Percentiles rank a stretch among this genome's conserved stretches.
phyloP scores from a whole-genome alignment of 2,113 vertebrate species.

The Tautogolabrus adspersus region DNA sequence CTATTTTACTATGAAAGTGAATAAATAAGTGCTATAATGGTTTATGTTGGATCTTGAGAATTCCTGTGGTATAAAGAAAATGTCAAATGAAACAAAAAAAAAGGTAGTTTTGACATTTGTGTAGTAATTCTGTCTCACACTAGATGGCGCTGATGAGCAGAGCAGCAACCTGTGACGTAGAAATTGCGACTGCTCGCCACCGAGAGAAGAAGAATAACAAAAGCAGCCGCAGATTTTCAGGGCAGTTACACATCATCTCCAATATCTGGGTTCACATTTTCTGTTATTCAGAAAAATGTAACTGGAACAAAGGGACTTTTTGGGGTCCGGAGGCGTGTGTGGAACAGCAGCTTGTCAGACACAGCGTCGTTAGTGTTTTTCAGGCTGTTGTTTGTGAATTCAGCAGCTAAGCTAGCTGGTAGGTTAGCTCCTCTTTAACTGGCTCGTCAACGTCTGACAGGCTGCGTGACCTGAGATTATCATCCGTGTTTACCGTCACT shows the following conservation, averaged over 20 bases:
- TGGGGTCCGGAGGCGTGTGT: neutral
- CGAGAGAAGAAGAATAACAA: constrained; percentile 58
- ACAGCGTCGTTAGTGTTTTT: constrained; percentile 3
- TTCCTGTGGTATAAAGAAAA: too few species aligned
- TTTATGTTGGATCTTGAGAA: too few species aligned
- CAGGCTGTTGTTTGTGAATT: constrained; percentile 25
- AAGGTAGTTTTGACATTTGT: neutral
- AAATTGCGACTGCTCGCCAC: neutral
- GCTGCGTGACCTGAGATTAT: constrained; percentile 25
- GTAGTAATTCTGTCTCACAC: neutral
- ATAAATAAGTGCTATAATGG: too few species aligned
- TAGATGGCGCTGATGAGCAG: neutral
- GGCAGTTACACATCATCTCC: neutral
- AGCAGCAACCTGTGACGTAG: neutral
- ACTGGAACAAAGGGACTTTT: neutral
- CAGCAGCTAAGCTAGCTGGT: constrained; percentile 60
- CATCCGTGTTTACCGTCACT: constrained; percentile 22
- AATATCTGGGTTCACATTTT: neutral
- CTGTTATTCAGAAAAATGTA: constrained; percentile 44
- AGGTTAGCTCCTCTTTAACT: constrained; percentile 48
- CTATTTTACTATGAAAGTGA: too few species aligned
- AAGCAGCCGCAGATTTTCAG: constrained; percentile 7
- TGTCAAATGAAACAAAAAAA: neutral
- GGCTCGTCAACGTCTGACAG: constrained; percentile 3
- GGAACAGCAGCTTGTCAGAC: constrained; percentile 2